Percentiles rank a stretch among this genome's conserved stretches.
phyloP scores from a whole-genome alignment of 2,888 invertebrate species.

The Eurytoma californica region DNA sequence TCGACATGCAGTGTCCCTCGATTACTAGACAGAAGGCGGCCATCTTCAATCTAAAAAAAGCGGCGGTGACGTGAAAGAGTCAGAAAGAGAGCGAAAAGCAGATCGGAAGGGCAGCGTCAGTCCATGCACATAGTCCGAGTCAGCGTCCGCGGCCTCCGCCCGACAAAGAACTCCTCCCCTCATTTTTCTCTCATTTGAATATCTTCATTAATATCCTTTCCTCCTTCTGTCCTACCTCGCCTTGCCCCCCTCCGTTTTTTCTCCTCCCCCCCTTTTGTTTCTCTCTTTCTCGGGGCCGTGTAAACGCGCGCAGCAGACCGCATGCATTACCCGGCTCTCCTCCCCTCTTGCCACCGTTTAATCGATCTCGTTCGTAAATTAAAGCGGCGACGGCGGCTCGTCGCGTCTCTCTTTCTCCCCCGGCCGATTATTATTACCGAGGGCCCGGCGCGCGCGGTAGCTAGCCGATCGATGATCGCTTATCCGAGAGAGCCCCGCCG shows the following conservation, averaged over 20 bases:
- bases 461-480: slow-evolving; percentile 44
- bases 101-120: slow-evolving; percentile 59
- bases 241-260: slow-evolving; percentile 53
- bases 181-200: slow-evolving; percentile 73
- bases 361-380: slow-evolving; percentile 69
- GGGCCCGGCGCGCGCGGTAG: slow-evolving; percentile 4
- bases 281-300: slow-evolving; percentile 15
- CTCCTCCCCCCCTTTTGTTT: slow-evolving; percentile 23
- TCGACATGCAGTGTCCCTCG: background rate
- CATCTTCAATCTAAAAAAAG: slow-evolving; percentile 3
- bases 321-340: slow-evolving; percentile 66
- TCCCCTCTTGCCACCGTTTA: slow-evolving; percentile 69
- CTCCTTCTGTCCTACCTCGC: slow-evolving; percentile 47
- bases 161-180: slow-evolving; percentile 75
- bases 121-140: slow-evolving; percentile 72
- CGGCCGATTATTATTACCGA: slow-evolving; percentile 22
- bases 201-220: slow-evolving; percentile 73
- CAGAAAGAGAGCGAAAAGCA: background rate
- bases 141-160: slow-evolving; percentile 73
- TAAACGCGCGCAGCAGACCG: slow-evolving; percentile 58
- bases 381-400: slow-evolving; percentile 49
- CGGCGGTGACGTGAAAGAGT: background rate
- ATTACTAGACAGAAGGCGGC: background rate
- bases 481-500: slow-evolving; percentile 7
- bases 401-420: slow-evolving; percentile 16